Evolutionary conservation across 1,140 invertebrate species (phyloP), one percentile per base, ranked within the genome.

Genomic region (Hormaphis cornu): DNA sequence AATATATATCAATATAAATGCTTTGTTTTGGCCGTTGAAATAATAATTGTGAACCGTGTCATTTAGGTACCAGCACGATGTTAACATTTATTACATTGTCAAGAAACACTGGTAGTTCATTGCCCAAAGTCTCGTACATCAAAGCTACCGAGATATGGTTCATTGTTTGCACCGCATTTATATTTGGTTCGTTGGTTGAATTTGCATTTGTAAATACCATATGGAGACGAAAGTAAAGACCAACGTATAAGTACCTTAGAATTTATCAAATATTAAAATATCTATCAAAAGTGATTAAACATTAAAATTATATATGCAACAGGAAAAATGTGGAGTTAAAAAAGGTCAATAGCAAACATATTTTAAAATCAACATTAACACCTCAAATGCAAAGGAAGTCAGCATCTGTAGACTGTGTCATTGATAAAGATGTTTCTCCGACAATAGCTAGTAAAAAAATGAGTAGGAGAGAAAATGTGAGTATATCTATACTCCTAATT

Each of bases 141-240:
- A 91, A 92, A 79, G 89, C 90, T 0, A 89, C 90, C 70, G 90
- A 93, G 78, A 87, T 92, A 53, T 92, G 91, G 89, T 91, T 91
- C 75, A 79, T 92, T n/a, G 88, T 87, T 0, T 92, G 90, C 75
- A 89, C 86, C 1, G 84, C 85, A 69, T 91, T 93, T 74, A 88
- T 93, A 48, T 93, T 93, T 76, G 86, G 88, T 16, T 89, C 89
- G 5, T 83, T 94, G 76, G 85, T 93, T 1, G 90, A 93, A 74
- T 93, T 93, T 76, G 90, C 90, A n/a, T 89, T 91, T 73, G 90
- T 93, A 5, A 93, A 93, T 76, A 91, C 88, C 0, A 91, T 92
- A 75, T 92, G 89, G 83, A 81, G 89, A 46, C 83, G 89, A 76
- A 89, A 87, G 87, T 89, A 81, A 79, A 84, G 80, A 33, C 16